Evolutionary conservation across 2,888 invertebrate species (phyloP), one percentile per base, ranked within the genome.

Genomic region (Clivina fossor): DNA sequence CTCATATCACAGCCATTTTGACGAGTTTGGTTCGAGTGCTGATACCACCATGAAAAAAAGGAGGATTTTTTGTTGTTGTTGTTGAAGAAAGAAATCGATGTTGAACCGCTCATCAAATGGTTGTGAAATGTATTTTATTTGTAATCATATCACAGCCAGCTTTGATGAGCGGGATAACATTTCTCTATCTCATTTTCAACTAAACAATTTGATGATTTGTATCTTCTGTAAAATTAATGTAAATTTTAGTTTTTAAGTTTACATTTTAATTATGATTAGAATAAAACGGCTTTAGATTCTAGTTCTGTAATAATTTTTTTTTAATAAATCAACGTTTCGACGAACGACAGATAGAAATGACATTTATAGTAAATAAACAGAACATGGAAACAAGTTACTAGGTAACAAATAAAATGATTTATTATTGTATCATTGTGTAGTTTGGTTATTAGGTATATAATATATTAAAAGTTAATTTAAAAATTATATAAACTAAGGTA

Each of bases 141-240:
- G 66, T 69, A 66, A 68, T 79, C 90, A 90, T 92, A 93, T 93
- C 92, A 92, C 93, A 93, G 93, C 92, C 92, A 93, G 93, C 93
- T 93, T 94, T 93, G 92, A 92, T 92, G 92, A 93, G 91, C 91
- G 88, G 68, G n/a, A n/a, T n/a, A n/a, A n/a, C n/a, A n/a, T n/a
- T n/a, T n/a, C n/a, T n/a, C n/a, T 74, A 76, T 74, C 75, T 71
- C 74, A 73, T 71, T 65, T 62, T 61, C 49, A 37, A 8, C 64
- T 56, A 48, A 37, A 15, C 43, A 41, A 32, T 40, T 41, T 19
- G 26, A 43, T 15, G 3, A n/a, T 33, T 8, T 8, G 26, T 33
- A 11, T 24, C n/a, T 41, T 24, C 1, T 35, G 18, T 20, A 32
- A 24, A 26, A 11, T 13, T 26, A 26, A 18, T 44, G 26, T 9